Evolutionary conservation across 2,113 vertebrate species (phyloP).

Genomic region (Orycteropus afer): DNA sequence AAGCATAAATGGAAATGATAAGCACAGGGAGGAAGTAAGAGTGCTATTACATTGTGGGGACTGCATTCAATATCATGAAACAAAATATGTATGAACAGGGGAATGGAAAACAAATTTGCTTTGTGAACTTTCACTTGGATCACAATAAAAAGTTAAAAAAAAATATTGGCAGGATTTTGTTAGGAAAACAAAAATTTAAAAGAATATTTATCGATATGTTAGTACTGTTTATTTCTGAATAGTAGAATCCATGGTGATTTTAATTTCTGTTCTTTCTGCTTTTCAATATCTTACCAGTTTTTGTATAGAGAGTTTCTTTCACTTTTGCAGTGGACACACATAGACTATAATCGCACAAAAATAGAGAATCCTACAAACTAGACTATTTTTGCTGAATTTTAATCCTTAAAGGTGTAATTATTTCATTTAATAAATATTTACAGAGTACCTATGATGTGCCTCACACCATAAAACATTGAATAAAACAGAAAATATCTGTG

Average conservation of each 20-base stretch:
- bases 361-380: neutral
- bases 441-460: neutral
- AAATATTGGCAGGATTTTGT: slow-evolving; percentile 1
- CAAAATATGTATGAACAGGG: too few relatives aligned
- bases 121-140: too few relatives aligned
- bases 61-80: too few relatives aligned
- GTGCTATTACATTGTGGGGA: too few relatives aligned
- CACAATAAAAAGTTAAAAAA: too few relatives aligned
- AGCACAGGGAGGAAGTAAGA: too few relatives aligned
- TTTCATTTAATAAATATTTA: neutral
- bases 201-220: neutral
- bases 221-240: slow-evolving; percentile 21
- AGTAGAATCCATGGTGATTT: neutral
- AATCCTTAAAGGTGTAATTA: neutral
- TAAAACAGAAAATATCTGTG: neutral
- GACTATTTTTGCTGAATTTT: neutral
- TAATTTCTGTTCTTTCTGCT: neutral
- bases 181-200: neutral
- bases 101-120: too few relatives aligned
- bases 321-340: neutral
- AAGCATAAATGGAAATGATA: too few relatives aligned
- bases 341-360: neutral
- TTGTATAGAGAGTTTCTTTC: neutral
- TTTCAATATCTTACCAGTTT: neutral
- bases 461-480: neutral